Percentiles rank a stretch among this genome's conserved stretches.
phyloP scores from a whole-genome alignment of 2,888 invertebrate genomes.

The Drosophila suboccidentalis region DNA sequence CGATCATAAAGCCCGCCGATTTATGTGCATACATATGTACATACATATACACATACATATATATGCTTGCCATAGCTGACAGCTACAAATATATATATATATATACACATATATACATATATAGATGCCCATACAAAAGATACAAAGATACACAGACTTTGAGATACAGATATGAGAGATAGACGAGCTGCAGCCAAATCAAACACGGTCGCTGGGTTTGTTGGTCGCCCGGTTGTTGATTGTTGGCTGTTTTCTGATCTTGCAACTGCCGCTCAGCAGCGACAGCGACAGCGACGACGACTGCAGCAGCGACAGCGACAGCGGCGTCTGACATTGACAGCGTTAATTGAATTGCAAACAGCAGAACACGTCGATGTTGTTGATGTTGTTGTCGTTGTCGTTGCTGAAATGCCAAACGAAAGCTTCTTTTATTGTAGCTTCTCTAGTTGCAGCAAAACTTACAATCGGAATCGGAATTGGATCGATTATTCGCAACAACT shows the following conservation, averaged over 20 bases:
- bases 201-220: constrained; percentile 51
- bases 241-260: constrained; percentile 57
- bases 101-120: too few relatives aligned
- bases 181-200: constrained; percentile 39
- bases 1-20: constrained; percentile 40
- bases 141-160: too few relatives aligned
- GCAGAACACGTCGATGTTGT: constrained; percentile 28
- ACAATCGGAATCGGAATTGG: constrained; percentile 37
- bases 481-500: constrained; percentile 26
- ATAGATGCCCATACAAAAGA: too few relatives aligned
- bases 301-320: not conserved
- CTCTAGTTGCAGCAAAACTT: constrained; percentile 16
- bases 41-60: not conserved
- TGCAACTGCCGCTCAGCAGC: constrained; percentile 63
- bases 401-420: constrained; percentile 34
- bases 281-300: constrained; percentile 13
- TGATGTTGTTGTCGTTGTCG: not conserved
- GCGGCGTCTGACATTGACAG: constrained; percentile 63
- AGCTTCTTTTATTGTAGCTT: constrained; percentile 31
- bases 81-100: constrained; percentile 19
- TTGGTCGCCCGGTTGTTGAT: constrained; percentile 28
- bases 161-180: constrained; percentile 19
- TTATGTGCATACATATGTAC: constrained; percentile 27
- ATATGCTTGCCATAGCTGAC: constrained; percentile 31
- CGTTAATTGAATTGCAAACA: constrained; percentile 82